Evolutionary conservation across 2,797 vertebrate genomes (phyloP).

Genomic region (Aldrovandia affinis): DNA sequence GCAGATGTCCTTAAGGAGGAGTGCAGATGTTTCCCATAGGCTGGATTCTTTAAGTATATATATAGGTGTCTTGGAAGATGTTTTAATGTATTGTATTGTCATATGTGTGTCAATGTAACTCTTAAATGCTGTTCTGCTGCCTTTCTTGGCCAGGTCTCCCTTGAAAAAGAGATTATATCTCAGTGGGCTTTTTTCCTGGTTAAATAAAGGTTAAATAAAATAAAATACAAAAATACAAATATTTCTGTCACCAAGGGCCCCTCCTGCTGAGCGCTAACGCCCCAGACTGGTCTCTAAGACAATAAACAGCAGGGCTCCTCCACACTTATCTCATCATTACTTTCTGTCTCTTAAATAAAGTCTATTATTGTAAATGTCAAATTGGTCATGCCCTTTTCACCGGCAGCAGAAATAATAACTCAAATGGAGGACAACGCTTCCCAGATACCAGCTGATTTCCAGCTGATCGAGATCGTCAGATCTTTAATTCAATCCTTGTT

Average conservation of each 20-base stretch:
- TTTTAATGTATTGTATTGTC: too few relatives aligned
- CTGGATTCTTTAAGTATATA: too few relatives aligned
- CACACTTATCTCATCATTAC: constrained; percentile 63
- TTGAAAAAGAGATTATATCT: too few relatives aligned
- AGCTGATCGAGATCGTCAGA: constrained; percentile 66
- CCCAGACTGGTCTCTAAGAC: constrained; percentile 55
- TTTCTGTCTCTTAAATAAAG: constrained; percentile 73
- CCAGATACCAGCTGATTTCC: constrained; percentile 53
- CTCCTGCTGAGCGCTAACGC: constrained; percentile 38
- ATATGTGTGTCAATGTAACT: too few relatives aligned
- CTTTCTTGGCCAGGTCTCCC: too few relatives aligned
- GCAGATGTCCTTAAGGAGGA: too few relatives aligned
- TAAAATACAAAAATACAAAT: too few relatives aligned
- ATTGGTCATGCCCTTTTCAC: constrained; percentile 70
- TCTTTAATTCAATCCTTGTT: constrained; percentile 64
- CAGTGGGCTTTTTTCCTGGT: too few relatives aligned
- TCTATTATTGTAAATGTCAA: constrained; percentile 72
- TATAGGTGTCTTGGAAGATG: too few relatives aligned
- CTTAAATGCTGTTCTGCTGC: too few relatives aligned
- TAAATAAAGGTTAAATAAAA: too few relatives aligned
- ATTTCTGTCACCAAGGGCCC: constrained; percentile 54
- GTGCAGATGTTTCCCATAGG: too few relatives aligned
- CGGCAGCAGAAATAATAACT: constrained; percentile 57
- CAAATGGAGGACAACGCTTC: constrained; percentile 66
- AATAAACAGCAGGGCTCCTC: constrained; percentile 57